Conservation (phyloP, 1,140 invertebrate species). For the Bombus fervidus region DNA sequence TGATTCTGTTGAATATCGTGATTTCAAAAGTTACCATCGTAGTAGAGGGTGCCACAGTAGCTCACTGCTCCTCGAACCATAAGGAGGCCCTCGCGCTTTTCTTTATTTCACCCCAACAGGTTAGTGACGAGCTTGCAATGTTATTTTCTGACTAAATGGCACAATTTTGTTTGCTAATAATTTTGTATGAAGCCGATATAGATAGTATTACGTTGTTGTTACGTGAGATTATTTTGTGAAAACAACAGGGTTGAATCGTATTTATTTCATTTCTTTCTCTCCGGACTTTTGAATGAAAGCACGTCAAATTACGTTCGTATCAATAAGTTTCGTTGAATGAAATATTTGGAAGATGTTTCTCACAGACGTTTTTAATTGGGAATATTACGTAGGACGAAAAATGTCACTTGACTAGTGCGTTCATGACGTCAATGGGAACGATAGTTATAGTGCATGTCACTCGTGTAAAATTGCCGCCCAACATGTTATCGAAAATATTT, state of each 20-base stretch:
- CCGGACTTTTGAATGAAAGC: not conserved
- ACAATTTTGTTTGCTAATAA: not conserved
- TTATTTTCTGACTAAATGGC: constrained; percentile 15
- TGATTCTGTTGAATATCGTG: constrained; percentile 72
- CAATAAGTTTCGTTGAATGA: not conserved
- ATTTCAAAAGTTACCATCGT: constrained; percentile 75
- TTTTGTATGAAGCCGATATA: not conserved
- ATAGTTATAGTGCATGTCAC: constrained; percentile 39
- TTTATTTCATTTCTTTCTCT: not conserved
- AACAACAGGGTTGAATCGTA: not conserved
- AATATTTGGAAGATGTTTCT: not conserved
- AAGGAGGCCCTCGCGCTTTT: constrained; percentile 76
- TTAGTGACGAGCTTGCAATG: constrained; percentile 70
- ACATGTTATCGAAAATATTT: constrained; percentile 3
- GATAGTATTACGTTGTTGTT: not conserved
- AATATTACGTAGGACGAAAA: not conserved
- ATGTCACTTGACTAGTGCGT: constrained; percentile 1
- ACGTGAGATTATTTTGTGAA: not conserved
- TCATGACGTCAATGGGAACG: constrained; percentile 47
- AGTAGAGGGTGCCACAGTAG: constrained; percentile 80
- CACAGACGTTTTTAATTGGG: not conserved
- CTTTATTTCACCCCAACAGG: constrained; percentile 75
- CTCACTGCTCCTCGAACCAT: constrained; percentile 74
- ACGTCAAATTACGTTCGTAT: not conserved
- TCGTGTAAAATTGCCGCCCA: constrained; percentile 38